Evolutionary conservation across 2,113 vertebrate genomes (phyloP).

Genomic region (Syrmaticus mikado): DNA sequence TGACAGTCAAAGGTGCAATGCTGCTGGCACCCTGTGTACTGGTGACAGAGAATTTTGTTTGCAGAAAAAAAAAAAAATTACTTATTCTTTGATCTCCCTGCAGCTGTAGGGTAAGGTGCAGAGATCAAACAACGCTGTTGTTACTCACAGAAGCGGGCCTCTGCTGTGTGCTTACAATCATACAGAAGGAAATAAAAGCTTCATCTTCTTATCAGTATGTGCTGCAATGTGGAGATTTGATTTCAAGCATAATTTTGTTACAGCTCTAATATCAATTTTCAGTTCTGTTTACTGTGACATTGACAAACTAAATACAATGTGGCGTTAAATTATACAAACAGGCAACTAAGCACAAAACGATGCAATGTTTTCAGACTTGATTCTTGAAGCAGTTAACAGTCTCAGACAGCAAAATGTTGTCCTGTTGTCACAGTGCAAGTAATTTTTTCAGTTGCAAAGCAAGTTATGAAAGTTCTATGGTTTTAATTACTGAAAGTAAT

Average conservation of each 20-base stretch:
- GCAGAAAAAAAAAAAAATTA: rapidly evolving
- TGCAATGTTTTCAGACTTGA: background rate
- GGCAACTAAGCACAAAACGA: background rate
- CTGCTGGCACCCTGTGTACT: background rate
- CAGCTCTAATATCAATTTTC: background rate
- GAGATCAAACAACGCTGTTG: background rate
- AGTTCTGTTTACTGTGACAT: background rate
- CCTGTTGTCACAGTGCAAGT: background rate
- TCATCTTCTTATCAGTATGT: too few relatives aligned
- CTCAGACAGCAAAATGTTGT: background rate
- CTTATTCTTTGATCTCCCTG: background rate
- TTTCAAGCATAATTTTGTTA: background rate
- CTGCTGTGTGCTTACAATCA: background rate
- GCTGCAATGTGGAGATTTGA: background rate
- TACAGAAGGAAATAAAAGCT: background rate
- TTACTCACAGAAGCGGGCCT: background rate
- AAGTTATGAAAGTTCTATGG: background rate
- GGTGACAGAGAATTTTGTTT: background rate
- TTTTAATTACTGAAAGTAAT: background rate
- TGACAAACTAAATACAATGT: background rate
- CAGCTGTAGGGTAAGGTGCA: background rate
- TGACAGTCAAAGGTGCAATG: background rate
- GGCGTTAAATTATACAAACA: background rate
- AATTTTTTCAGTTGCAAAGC: background rate
- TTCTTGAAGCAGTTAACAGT: background rate